Conservation (phyloP, 2,113 vertebrate species). For the Varanus komodoensis region DNA sequence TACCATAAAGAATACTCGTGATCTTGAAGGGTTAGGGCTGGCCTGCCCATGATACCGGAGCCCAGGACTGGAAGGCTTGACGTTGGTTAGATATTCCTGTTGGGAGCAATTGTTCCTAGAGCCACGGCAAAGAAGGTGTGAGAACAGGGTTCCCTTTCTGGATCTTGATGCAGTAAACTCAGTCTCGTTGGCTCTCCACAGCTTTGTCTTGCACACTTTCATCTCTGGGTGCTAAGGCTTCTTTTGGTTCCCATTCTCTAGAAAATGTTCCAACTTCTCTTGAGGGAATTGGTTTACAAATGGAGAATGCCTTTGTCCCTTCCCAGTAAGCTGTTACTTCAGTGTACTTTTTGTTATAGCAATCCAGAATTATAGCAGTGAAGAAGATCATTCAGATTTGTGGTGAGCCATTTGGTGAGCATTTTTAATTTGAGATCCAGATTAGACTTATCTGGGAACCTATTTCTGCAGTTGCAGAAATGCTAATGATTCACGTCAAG, state of each 20-base stretch:
- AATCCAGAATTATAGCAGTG: not conserved
- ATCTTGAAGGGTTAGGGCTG: not conserved
- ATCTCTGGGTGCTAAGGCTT: not conserved
- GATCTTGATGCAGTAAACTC: not conserved
- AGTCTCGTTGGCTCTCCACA: not conserved
- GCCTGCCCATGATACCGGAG: not conserved
- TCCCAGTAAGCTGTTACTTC: not conserved
- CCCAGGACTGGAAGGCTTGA: not conserved
- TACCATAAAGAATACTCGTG: not conserved
- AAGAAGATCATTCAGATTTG: not conserved
- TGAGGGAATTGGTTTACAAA: not conserved
- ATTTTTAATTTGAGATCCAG: not conserved
- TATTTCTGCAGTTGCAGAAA: not conserved
- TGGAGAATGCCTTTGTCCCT: constrained; percentile 7
- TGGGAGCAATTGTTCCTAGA: not conserved
- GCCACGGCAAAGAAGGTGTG: not conserved
- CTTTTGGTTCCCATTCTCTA: not conserved
- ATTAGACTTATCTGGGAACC: not conserved
- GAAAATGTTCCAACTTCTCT: not conserved
- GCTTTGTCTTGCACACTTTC: not conserved
- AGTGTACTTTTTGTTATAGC: not conserved
- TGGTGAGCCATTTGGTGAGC: not conserved
- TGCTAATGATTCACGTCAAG: not conserved
- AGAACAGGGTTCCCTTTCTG: not conserved
- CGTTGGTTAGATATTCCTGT: not conserved